Evolutionary conservation across 2,113 vertebrate species (phyloP).

Genomic region (Phodopus roborovskii): DNA sequence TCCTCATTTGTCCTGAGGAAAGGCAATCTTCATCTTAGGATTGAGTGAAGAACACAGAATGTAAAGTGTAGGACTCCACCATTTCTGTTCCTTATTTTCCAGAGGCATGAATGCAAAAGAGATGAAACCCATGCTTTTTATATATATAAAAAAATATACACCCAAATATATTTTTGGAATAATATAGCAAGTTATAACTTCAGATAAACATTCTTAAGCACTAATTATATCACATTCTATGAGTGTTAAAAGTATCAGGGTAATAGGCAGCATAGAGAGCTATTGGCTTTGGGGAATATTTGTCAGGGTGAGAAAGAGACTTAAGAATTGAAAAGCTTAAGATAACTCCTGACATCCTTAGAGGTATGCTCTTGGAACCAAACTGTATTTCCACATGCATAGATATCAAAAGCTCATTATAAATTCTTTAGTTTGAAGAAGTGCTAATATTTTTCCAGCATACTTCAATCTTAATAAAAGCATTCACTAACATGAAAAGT

Average conservation of each 20-base stretch:
- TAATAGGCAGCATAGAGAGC: neutral
- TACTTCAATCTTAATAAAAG: neutral
- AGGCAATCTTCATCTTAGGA: neutral
- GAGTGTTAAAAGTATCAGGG: neutral
- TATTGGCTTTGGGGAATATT: neutral
- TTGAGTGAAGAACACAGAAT: neutral
- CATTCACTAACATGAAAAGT: neutral
- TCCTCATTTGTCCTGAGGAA: neutral
- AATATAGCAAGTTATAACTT: neutral
- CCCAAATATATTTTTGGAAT: neutral
- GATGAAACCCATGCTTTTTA: neutral
- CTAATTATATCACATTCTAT: neutral
- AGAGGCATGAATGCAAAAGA: neutral
- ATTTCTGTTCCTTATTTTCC: neutral
- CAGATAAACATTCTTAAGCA: neutral
- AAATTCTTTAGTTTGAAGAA: conserved; percentile 20
- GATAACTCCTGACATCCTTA: neutral
- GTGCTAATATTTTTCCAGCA: neutral
- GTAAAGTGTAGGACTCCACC: neutral
- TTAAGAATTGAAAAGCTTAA: conserved; percentile 8
- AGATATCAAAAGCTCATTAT: neutral
- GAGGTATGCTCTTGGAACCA: neutral
- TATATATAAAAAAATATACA: neutral
- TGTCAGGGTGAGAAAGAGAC: neutral
- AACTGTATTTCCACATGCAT: neutral